Evolutionary conservation across 2,797 vertebrate genomes (phyloP), one percentile per base, ranked within the genome.

Genomic region (Urophycis tenuis): DNA sequence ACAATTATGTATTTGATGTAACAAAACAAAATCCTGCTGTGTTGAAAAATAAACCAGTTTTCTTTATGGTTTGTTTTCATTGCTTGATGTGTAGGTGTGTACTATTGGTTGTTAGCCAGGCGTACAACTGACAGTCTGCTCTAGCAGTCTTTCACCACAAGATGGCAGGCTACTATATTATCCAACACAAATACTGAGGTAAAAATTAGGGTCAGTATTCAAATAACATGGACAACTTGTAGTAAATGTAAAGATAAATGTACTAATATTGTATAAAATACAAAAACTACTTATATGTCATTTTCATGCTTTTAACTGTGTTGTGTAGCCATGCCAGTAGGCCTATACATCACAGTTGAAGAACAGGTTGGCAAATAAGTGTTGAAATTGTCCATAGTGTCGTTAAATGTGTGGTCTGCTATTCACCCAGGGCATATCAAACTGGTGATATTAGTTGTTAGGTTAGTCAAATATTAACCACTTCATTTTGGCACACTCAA

Each of bases 11-110:
- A 84, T 85, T 85, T 90, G 83, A 90, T 85, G 81, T 84, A 81
- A 85, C 80, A 89, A 79, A 72, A 83, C 39, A 53, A 82, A 81
- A 85, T 85, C 79, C 85, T 86, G 82, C 85, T 90, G 85, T 90
- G 86, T 89, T 84, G 80, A 30, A 78, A 30, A 92, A 91, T 92
- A 91, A 92, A 91, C 78, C 49, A 80, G 76, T 89, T 92, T 92
- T 91, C 87, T 87, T 85, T 91, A 91, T 84, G 82, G 77, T 25
- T 41, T 31, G 80, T 85, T 5, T 71, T 84, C 72, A 60, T 84
- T 77, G 2, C 71, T 81, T 35, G 35, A 82, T 80, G 32, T 77
- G 1, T 79, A 11, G 34, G 22, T 77, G 76, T 45, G 25, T 74
- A 15, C 41, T 49, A 31, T 19, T 19, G 72, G 32, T n/a, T 49